Base-by-base conservation (phyloP, 2,797 vertebrate species). In the Periophthalmus magnuspinnatus region DNA sequence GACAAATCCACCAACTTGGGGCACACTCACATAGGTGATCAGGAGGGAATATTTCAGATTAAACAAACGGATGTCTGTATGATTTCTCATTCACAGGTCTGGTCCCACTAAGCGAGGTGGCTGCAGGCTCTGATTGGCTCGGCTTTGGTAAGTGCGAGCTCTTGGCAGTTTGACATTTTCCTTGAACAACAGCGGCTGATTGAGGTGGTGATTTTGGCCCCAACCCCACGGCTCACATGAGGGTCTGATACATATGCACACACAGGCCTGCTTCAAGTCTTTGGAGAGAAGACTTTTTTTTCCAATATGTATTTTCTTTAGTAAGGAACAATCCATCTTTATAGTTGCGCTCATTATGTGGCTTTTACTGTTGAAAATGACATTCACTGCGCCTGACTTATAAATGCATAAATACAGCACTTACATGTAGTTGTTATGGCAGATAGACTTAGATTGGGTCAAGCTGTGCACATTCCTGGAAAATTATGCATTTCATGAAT, bases 111-210 rank as follows among this genome's bases (percentile, higher is more conserved):
- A 84, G 74, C 71, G 59, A 66, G 69, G 66, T 75, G 67, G 79
- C 58, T 58, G 50, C 63, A 74, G 71, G 21, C 58, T 70, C 68
- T 84, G 87, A 89, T 83, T 82, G 77, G 83, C 47, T 71, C 76
- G 67, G 71, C 72, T 81, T 83, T 52, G 78, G 55, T 70, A 74
- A 85, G 78, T 63, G 56, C 77, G 19, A 55, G 64, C 67, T 54
- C 68, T 56, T 67, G 75, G 76, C 63, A 72, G 50, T 74, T 71
- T 59, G 71, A 70, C 75, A 79, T 81, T 88, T 82, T 41, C 50
- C 70, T 69, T 65, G 75, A 84, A 88, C 82, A 89, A 88, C 78
- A 79, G 80, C 22, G 67, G 28, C 81, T 90, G 86, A 90, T 90
- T 90, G 86, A 75, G 70, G 55, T 76, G 65, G 32, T 57, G 66